Base-by-base conservation (phyloP, 2,888 invertebrate species). In the Fragum fragum region DNA sequence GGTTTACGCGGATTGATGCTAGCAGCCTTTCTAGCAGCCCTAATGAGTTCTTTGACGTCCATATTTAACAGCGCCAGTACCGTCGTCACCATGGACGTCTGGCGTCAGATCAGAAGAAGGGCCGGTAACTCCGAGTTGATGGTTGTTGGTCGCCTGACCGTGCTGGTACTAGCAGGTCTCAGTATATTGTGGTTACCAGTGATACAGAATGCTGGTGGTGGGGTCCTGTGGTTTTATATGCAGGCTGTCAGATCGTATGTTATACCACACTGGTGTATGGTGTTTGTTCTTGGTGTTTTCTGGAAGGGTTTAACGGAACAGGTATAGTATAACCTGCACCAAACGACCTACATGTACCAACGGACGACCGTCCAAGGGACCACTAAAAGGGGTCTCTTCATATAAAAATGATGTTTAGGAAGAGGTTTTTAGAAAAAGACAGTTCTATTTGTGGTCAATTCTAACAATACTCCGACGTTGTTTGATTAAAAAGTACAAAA, bases 61-160 rank as follows among this genome's bases (percentile, higher is more conserved):
- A 95, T 96, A 69, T 96, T 96, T 90, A 96, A 96, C 91, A 95
- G 95, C 61, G 94, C 95, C 76, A 95, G 95, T 66, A 95, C 95
- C 7, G 93, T 96, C 77, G 95, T 96, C 89, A 95, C 95, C 1
- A 95, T 96, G 90, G 96, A 96, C 89, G 94, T 96, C 80, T 95
- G 95, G 93, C 79, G 86, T 26, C 78, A 90, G 47, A 85, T 92
- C 73, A 59, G 93, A 29, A 83, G 81, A 55, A 75, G 87, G 26
- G 87, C 92, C 21, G 81, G 83, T 11, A 90, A 93, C 23, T 36
- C 73, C 16, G 93, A 94, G 71, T 90, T 93, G 47, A 93, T 94
- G 93, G 87, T 94, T 21, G 93, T 93, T 57, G 93, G 94, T 21
- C 89, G 94, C 70, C 86, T 93, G n/a, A 91, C 92, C 70, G 92